These are phyloP conservation scores for Cryptoleucopteryx plumbea DNA, from an alignment of 2,113 vertebrate genomes.

Conservation along the genomic window DNA sequence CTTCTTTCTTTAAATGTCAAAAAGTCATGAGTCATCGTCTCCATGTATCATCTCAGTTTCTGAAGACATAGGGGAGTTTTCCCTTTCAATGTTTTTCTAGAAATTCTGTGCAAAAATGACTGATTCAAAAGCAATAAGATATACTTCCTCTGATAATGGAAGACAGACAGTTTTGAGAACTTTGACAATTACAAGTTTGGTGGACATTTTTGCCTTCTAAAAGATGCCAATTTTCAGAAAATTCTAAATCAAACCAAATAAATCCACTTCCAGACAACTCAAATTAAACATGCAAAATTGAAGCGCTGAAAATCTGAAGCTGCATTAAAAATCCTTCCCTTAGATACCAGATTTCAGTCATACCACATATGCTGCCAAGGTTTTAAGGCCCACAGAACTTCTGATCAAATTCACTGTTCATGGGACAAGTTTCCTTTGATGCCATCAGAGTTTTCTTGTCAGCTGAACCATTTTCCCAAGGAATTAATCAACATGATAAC, in stretches of 20 bases:
- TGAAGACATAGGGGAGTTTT: neutral
- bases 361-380: neutral
- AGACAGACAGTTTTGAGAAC: neutral
- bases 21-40: neutral
- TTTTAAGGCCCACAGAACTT: neutral
- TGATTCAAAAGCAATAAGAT: neutral
- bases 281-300: neutral
- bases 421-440: neutral
- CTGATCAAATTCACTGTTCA: neutral
- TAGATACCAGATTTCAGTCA: neutral
- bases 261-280: neutral
- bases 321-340: neutral
- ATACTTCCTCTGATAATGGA: neutral
- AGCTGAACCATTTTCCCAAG: neutral
- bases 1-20: slow-evolving; percentile 30
- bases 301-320: neutral
- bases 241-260: neutral
- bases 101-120: neutral
- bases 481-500: neutral
- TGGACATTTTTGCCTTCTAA: neutral
- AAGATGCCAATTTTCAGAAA: neutral
- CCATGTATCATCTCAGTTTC: neutral
- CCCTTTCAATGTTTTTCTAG: neutral
- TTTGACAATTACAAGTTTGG: neutral
- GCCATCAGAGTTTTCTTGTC: neutral